phyloP scores from a whole-genome alignment of 2,888 invertebrate genomes.

The Trisateles emortualis region DNA sequence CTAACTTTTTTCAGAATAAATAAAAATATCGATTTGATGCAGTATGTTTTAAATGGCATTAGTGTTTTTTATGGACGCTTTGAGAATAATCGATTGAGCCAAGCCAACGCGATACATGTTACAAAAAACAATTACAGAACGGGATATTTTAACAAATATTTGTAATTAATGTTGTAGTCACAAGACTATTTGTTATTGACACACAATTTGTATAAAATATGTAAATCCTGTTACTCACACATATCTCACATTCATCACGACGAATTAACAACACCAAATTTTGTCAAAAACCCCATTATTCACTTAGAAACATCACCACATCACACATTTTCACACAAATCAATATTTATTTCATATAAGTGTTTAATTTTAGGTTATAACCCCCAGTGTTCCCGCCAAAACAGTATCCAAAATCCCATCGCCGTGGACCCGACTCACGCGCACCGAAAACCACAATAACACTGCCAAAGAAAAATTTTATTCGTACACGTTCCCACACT shows the following conservation, averaged over 20 bases:
- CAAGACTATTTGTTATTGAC: not conserved
- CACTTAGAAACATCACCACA: slow-evolving; percentile 51
- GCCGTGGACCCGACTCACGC: slow-evolving; percentile 57
- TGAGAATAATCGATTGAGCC: not conserved
- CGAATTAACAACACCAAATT: slow-evolving; percentile 62
- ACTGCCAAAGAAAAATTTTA: slow-evolving; percentile 62
- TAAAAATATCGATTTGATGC: not conserved
- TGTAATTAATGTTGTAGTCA: not conserved
- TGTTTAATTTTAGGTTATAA: slow-evolving; percentile 22
- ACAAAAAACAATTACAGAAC: not conserved
- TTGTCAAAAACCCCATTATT: slow-evolving; percentile 67
- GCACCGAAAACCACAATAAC: slow-evolving; percentile 63
- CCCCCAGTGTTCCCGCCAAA: slow-evolving; percentile 74
- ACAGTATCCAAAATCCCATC: slow-evolving; percentile 59
- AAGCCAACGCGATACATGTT: not conserved
- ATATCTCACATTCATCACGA: slow-evolving; percentile 73
- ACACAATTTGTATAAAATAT: slow-evolving; percentile 13
- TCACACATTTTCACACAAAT: slow-evolving; percentile 19
- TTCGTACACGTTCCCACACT: slow-evolving; percentile 64
- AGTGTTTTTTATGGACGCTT: not conserved
- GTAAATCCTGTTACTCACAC: slow-evolving; percentile 61
- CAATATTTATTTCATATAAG: slow-evolving; percentile 39
- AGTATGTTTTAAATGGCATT: not conserved
- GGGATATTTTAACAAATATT: not conserved
- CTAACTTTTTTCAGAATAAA: no score